Percentiles rank a stretch among this genome's conserved stretches.
These are phyloP conservation scores for Sula dactylatra DNA, from an alignment of 2,113 vertebrate species.

Conservation along the genomic window DNA sequence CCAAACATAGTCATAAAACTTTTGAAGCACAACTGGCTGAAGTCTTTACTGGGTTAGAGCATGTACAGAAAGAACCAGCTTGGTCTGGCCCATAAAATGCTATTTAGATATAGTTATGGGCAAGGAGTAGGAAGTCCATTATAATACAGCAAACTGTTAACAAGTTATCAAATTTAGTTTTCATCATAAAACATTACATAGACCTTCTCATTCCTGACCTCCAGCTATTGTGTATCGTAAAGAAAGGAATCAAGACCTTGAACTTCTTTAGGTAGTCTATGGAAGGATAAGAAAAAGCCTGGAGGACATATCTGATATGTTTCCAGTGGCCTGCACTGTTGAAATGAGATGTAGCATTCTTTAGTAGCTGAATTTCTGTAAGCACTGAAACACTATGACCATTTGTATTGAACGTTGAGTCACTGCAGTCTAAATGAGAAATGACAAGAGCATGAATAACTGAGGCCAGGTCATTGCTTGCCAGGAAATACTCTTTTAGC, in stretches of 20 bases:
- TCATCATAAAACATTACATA: not conserved
- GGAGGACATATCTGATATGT: not conserved
- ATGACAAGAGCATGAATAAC: constrained; percentile 46
- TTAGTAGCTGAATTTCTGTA: not conserved
- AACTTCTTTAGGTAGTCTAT: not conserved
- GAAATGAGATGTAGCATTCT: not conserved
- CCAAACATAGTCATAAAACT: not conserved
- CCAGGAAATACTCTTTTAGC: constrained; percentile 41
- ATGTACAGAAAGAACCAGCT: not conserved
- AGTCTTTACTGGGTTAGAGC: not conserved
- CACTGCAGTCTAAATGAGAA: constrained; percentile 29
- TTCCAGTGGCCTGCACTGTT: not conserved
- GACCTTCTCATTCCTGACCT: not conserved
- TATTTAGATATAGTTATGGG: not conserved
- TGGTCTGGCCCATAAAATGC: not conserved
- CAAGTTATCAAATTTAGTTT: not conserved
- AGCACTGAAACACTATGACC: not conserved
- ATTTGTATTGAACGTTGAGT: not conserved
- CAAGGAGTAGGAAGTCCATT: not conserved
- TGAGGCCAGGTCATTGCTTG: constrained; percentile 33
- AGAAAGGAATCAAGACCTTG: not conserved
- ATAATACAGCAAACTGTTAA: not conserved
- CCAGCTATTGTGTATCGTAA: not conserved
- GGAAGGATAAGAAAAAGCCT: not conserved
- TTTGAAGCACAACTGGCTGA: not conserved